These are phyloP conservation scores for Leucosticte australis DNA, from an alignment of 2,113 vertebrate genomes.

Conservation along the genomic window DNA sequence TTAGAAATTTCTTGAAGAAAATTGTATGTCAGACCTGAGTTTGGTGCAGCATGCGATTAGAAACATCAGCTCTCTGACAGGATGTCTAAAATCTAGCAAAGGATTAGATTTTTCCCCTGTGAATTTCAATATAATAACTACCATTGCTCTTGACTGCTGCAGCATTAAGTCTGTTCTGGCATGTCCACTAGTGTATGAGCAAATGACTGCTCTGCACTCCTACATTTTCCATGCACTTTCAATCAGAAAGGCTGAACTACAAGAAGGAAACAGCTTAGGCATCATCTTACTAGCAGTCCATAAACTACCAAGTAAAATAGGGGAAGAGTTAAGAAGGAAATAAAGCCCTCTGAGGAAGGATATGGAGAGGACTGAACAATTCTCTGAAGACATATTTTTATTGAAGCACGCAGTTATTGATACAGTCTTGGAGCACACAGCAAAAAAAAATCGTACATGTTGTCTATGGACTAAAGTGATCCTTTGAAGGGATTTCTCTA, in stretches of 20 bases:
- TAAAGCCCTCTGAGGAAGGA: neutral
- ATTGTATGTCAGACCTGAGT: neutral
- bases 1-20: neutral
- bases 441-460: neutral
- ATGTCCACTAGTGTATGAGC: neutral
- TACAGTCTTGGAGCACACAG: neutral
- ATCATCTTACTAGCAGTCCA: conserved; percentile 46
- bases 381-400: conserved; percentile 36
- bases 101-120: neutral
- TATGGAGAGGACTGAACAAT: neutral
- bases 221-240: neutral
- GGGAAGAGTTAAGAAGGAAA: neutral
- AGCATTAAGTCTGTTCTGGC: neutral
- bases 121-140: neutral
- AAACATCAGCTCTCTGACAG: neutral
- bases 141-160: neutral
- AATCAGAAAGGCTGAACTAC: neutral
- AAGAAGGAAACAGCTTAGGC: neutral
- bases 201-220: neutral
- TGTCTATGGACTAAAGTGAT: neutral
- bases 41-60: neutral
- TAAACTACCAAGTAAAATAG: conserved; percentile 35
- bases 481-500: neutral
- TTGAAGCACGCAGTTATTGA: neutral
- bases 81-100: neutral